Evolutionary conservation across 1,140 invertebrate genomes (phyloP).

Genomic region (Anastrepha obliqua): DNA sequence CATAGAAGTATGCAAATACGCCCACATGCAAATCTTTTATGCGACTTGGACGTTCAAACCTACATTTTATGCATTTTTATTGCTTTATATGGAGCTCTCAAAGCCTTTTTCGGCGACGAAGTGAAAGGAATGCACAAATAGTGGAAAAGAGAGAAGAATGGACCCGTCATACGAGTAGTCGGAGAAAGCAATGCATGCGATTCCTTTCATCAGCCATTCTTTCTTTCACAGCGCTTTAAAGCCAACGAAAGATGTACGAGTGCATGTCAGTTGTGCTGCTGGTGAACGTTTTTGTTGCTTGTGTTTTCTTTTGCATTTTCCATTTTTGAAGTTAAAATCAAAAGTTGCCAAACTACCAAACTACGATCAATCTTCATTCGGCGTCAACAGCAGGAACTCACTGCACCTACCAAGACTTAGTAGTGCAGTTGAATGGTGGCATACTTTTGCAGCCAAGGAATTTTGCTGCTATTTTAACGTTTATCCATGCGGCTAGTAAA

Average conservation of each 20-base stretch:
- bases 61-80: background rate
- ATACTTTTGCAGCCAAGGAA: background rate
- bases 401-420: background rate
- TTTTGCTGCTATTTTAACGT: background rate
- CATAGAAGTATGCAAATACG: slow-evolving; percentile 6
- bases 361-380: slow-evolving; percentile 17
- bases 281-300: background rate
- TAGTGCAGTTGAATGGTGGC: background rate
- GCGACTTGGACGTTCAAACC: background rate
- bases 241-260: background rate
- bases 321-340: slow-evolving; percentile 35
- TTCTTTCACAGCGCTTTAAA: slow-evolving; percentile 4
- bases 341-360: slow-evolving; percentile 48
- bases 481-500: background rate
- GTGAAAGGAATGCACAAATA: slow-evolving; percentile 21
- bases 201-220: background rate
- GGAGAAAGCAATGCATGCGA: background rate
- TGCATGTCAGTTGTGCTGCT: background rate
- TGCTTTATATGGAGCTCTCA: background rate
- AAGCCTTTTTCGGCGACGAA: background rate
- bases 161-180: background rate
- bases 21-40: slow-evolving; percentile 11
- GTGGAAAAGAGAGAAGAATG: background rate
- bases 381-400: background rate
- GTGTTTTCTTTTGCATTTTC: background rate